A percentile compares a stretch with the other conserved stretches of the same genome.
Conservation (phyloP, 1,140 invertebrate genomes). For the Drosophila jambulina region DNA sequence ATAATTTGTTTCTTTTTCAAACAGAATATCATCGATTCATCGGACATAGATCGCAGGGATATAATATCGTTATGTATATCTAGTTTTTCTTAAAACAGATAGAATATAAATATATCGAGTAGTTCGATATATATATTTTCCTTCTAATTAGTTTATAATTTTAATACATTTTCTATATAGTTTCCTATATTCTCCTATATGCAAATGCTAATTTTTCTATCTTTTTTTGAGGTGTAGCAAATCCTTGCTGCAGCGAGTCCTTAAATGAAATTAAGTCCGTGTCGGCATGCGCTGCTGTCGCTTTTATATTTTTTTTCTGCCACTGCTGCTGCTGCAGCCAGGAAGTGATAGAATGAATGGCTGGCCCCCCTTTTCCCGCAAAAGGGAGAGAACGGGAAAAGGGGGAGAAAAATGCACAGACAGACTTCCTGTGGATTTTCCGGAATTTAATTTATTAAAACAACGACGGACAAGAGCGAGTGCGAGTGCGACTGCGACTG, state of each 20-base stretch:
- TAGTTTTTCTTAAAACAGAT: too few relatives aligned
- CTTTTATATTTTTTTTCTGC: slow-evolving; percentile 1
- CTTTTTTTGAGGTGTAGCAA: slow-evolving; percentile 5
- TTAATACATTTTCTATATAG: background rate
- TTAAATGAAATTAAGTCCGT: slow-evolving; percentile 81
- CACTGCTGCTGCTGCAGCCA: slow-evolving; percentile 36
- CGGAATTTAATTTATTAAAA: slow-evolving; percentile 84
- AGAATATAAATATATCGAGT: too few relatives aligned
- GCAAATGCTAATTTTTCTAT: background rate
- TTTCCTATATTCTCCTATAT: background rate
- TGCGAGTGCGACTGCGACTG: slow-evolving; percentile 7
- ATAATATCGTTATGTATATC: too few relatives aligned
- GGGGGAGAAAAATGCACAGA: slow-evolving; percentile 61
- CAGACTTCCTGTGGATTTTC: slow-evolving; percentile 83
- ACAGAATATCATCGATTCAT: too few relatives aligned
- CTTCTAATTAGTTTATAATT: background rate
- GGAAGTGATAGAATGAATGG: slow-evolving; percentile 82
- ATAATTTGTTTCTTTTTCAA: too few relatives aligned
- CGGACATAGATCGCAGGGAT: too few relatives aligned
- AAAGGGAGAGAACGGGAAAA: background rate
- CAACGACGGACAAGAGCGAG: slow-evolving; percentile 63
- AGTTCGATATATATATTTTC: too few relatives aligned
- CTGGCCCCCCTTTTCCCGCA: background rate
- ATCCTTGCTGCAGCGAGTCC: slow-evolving; percentile 38
- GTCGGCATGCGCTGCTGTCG: slow-evolving; percentile 67